A percentile compares a stretch with the other conserved stretches of the same genome.
These are phyloP conservation scores for Dryadula phaetusa DNA, from an alignment of 2,888 invertebrate species.

Conservation along the genomic window DNA sequence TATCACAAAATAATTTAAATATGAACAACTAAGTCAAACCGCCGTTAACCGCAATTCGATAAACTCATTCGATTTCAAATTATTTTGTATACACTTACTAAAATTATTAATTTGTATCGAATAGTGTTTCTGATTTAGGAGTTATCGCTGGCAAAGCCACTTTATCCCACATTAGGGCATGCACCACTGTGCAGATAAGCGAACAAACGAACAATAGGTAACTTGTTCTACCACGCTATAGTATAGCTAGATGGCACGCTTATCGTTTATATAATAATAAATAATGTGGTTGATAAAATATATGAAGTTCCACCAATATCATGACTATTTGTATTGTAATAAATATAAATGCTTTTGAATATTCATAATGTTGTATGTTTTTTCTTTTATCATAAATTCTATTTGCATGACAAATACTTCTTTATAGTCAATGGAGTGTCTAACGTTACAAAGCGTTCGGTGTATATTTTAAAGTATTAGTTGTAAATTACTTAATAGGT, in stretches of 20 bases:
- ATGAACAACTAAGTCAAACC: neutral
- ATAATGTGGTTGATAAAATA: neutral
- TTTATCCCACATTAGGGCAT: constrained; percentile 47
- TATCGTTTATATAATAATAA: constrained; percentile 23
- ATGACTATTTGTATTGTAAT: neutral
- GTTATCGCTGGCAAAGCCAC: constrained; percentile 42
- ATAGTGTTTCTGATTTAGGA: constrained; percentile 31
- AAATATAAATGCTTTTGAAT: neutral
- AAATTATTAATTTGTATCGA: constrained; percentile 11
- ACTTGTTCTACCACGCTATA: constrained; percentile 38
- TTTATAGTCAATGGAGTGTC: no score
- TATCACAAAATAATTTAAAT: neutral
- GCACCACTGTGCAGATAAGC: constrained; percentile 46
- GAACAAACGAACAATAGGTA: constrained; percentile 47
- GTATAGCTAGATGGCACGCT: constrained; percentile 26
- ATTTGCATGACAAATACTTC: no score
- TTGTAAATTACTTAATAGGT: no score
- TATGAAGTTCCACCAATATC: constrained; percentile 1
- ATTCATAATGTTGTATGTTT: neutral
- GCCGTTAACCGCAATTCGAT: constrained; percentile 7
- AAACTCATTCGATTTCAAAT: constrained; percentile 8
- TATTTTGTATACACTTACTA: neutral
- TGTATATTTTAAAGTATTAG: no score
- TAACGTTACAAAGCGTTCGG: no score
- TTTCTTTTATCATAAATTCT: neutral